Conservation (phyloP, 2,888 invertebrate species). For the Cephus pulcher region DNA sequence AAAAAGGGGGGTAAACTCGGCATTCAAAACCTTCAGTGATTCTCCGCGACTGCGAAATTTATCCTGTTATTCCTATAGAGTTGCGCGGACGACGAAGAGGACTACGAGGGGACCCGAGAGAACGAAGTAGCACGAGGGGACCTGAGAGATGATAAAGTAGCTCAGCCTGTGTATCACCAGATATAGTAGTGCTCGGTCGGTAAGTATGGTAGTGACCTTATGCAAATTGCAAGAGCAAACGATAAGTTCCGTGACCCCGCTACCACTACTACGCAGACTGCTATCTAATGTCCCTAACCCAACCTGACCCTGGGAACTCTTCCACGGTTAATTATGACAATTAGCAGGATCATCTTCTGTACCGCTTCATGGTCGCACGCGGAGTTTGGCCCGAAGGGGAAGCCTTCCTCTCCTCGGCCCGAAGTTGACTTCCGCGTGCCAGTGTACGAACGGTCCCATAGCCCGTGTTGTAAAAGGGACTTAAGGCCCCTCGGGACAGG, state of each 20-base stretch:
- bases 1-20: not conserved
- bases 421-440: constrained; percentile 40
- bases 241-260: constrained; percentile 33
- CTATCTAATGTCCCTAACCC: not conserved
- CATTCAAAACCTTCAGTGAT: not conserved
- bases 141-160: no score
- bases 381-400: constrained; percentile 11
- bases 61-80: not conserved
- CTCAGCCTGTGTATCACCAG: no score
- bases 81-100: not conserved
- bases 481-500: constrained; percentile 22
- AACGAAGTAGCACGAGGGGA: no score
- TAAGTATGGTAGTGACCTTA: constrained; percentile 21
- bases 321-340: constrained; percentile 45
- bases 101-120: no score
- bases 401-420: constrained; percentile 8
- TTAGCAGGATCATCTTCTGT: constrained; percentile 31
- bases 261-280: constrained; percentile 26
- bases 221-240: constrained; percentile 33
- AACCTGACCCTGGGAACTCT: constrained; percentile 32
- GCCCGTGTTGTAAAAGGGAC: constrained; percentile 6
- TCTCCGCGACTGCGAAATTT: not conserved
- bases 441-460: constrained; percentile 21
- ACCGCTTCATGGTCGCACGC: constrained; percentile 16
- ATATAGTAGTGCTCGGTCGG: not conserved